Evolutionary conservation across 1,140 invertebrate species (phyloP), one percentile per base, ranked within the genome.

Genomic region (Drosophila fuyamai): DNA sequence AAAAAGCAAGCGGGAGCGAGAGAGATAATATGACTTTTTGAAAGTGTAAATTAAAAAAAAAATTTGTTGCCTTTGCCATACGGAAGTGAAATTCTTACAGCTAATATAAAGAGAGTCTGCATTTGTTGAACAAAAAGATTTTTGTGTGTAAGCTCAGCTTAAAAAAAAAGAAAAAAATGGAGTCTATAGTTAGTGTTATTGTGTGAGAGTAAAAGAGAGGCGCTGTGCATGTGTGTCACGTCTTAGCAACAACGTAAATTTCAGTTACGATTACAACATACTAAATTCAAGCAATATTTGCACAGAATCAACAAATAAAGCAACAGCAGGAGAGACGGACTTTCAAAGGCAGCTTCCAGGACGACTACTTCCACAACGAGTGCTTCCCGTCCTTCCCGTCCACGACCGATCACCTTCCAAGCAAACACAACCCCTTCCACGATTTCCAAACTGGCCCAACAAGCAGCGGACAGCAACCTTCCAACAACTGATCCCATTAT

Each of bases 161-260:
- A 38, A 79, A 76, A 35, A 46, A 63, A 51, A 60, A 56, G 47
- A 79, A 27, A 73, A 32, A 62, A 43, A 74, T 18, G 44, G 16
- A 16, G 23, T 51, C 36, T 36, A 36, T 35, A 36, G 35, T 14
- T 36, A 16, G 51, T 73, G 46, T 73, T 29, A 23, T 35, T 75
- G 70, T 60, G 36, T 48, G 53, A 51, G 61, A 61, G 47, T 12
- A 36, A 53, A 66, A 53, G 16, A 63, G 36, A 53, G 58, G 58
- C 29, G 32, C 29, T 57, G 68, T 82, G 76, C 62, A 66, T 70
- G 76, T 81, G 68, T 78, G 56, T 83, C 84, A 88, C 84, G 84
- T 88, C 83, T 88, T 88, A 83, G 83, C 80, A 88, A 86, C 76
- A 83, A 83, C 83, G 79, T 82, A 84, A 70, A 90, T 84, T 79